These are phyloP conservation scores for Chrysopa pallens DNA, from an alignment of 1,140 invertebrate genomes.

Conservation along the genomic window DNA sequence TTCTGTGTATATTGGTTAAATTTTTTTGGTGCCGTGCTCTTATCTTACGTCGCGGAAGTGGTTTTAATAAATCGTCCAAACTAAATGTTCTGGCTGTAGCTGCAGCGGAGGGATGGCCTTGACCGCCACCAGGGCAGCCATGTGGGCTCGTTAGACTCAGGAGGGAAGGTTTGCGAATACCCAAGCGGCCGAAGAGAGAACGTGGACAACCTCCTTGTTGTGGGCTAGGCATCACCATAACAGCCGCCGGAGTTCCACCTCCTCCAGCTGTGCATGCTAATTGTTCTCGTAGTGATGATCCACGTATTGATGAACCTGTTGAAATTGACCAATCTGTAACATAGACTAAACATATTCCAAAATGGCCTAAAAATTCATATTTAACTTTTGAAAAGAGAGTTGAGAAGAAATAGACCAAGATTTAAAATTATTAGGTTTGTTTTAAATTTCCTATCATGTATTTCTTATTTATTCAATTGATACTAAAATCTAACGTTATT, in stretches of 20 bases:
- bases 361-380: no score
- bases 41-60: constrained; percentile 48
- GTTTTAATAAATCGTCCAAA: constrained; percentile 64
- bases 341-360: no score
- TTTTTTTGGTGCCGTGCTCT: no score
- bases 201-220: constrained; percentile 25
- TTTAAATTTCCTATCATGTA: no score
- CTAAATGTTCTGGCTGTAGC: constrained; percentile 48
- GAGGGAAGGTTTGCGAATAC: constrained; percentile 63
- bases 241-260: constrained; percentile 16
- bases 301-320: constrained; percentile 16
- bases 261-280: constrained; percentile 11
- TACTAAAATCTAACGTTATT: no score
- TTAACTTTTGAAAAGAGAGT: no score
- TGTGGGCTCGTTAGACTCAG: constrained; percentile 46
- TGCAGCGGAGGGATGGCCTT: constrained; percentile 24
- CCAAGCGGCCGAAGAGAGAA: constrained; percentile 52
- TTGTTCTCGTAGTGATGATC: constrained; percentile 23
- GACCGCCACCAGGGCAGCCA: constrained; percentile 22
- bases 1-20: no score
- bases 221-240: constrained; percentile 12
- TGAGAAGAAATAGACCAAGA: no score
- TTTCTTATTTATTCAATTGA: no score
- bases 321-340: no score
- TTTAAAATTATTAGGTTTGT: no score